Evolutionary conservation across 2,113 vertebrate species (phyloP).

Genomic region (Thymallus thymallus): DNA sequence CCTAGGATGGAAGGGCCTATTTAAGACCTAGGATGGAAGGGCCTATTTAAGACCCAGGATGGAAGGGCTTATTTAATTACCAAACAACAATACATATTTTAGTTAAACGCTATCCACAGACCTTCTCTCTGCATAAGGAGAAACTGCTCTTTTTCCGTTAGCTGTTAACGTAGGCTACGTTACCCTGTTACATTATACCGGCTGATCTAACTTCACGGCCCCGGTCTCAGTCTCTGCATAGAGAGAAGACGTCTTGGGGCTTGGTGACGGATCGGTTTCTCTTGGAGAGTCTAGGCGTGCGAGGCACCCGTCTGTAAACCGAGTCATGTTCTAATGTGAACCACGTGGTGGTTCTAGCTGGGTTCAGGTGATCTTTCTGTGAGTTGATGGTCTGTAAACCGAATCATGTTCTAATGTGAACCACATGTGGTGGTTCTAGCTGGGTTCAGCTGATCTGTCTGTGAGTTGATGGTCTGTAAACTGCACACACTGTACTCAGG

Average conservation of each 20-base stretch:
- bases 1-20: too few species aligned
- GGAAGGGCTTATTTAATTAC: too few species aligned
- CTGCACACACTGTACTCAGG: too few species aligned
- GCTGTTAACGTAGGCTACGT: slow-evolving; percentile 32
- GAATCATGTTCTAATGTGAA: slow-evolving; percentile 51
- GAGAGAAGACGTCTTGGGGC: neutral
- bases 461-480: too few species aligned
- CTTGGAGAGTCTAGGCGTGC: slow-evolving; percentile 47
- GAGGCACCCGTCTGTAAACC: slow-evolving; percentile 16
- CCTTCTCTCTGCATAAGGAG: slow-evolving; percentile 35
- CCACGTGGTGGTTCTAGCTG: slow-evolving; percentile 45
- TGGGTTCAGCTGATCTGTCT: neutral
- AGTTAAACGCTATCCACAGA: slow-evolving; percentile 45
- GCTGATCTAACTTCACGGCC: slow-evolving; percentile 36
- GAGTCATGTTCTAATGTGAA: slow-evolving; percentile 51
- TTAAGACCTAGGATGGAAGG: too few species aligned
- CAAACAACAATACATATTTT: slow-evolving; percentile 57
- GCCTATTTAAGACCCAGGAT: too few species aligned
- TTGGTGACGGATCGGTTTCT: slow-evolving; percentile 51
- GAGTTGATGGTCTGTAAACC: neutral
- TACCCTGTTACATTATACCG: slow-evolving; percentile 51
- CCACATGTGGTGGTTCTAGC: slow-evolving; percentile 49
- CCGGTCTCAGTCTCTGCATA: slow-evolving; percentile 32
- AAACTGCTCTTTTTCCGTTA: neutral
- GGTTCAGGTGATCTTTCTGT: neutral